phyloP scores from a whole-genome alignment of 2,888 invertebrate species.

The Noctua pronuba region DNA sequence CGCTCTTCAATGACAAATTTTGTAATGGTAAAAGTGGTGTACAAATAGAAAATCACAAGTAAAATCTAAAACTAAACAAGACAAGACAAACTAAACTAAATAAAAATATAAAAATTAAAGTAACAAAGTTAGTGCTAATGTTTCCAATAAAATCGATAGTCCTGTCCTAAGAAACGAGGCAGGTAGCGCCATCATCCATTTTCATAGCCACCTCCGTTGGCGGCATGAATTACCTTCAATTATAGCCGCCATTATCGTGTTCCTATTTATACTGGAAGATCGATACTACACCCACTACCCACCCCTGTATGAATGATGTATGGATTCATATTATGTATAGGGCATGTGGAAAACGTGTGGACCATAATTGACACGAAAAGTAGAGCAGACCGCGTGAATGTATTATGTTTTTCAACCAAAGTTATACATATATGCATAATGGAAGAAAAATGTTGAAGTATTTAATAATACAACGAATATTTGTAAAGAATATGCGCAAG shows the following conservation, averaged over 20 bases:
- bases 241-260: slow-evolving; percentile 30
- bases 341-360: slow-evolving; percentile 1
- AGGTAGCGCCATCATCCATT: slow-evolving; percentile 15
- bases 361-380: slow-evolving; percentile 7
- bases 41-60: no score
- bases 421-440: not conserved
- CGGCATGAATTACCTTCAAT: slow-evolving; percentile 16
- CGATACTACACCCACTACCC: slow-evolving; percentile 37
- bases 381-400: not conserved
- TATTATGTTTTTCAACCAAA: not conserved
- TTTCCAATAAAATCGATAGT: slow-evolving; percentile 22
- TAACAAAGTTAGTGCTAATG: not conserved
- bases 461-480: not conserved
- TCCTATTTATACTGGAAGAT: slow-evolving; percentile 48
- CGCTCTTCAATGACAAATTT: no score
- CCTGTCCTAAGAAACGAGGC: not conserved
- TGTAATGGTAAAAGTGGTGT: no score
- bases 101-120: no score
- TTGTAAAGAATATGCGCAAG: not conserved
- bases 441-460: not conserved
- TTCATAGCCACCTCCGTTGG: slow-evolving; percentile 4
- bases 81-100: no score
- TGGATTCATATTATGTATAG: not conserved
- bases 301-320: slow-evolving; percentile 23
- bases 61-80: no score